Conservation (phyloP, 2,888 invertebrate genomes). For the Dendrolimus houi region DNA sequence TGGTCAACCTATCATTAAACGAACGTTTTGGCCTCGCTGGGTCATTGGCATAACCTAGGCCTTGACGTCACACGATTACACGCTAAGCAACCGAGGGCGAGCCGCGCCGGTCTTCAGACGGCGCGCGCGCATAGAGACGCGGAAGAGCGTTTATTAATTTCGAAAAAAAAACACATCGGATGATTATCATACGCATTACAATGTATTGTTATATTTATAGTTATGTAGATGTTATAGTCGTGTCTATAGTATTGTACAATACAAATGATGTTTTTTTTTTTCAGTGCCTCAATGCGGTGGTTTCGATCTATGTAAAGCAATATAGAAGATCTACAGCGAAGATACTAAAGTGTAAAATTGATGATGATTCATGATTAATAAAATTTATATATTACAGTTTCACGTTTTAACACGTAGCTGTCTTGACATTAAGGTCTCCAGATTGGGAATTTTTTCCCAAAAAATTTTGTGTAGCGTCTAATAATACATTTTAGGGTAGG, state of each 20-base stretch:
- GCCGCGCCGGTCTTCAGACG: constrained; percentile 3
- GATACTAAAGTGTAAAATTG: too few species aligned
- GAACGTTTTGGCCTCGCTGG: constrained; percentile 49
- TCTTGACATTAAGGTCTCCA: too few species aligned
- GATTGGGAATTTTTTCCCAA: too few species aligned
- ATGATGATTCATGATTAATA: too few species aligned
- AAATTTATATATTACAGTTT: too few species aligned
- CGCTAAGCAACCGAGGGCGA: constrained; percentile 25
- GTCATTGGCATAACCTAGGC: constrained; percentile 52
- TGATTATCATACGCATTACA: background rate
- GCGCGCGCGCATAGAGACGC: constrained; percentile 1
- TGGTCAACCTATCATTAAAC: constrained; percentile 18
- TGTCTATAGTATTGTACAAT: background rate
- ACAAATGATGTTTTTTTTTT: too few species aligned
- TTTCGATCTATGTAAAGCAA: too few species aligned
- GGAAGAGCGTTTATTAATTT: constrained; percentile 3
- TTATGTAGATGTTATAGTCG: background rate
- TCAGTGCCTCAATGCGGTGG: too few species aligned
- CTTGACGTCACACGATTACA: constrained; percentile 38
- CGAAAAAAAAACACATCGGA: background rate
- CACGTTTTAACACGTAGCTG: too few species aligned
- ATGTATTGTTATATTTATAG: background rate
- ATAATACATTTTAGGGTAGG: too few species aligned
- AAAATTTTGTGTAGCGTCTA: too few species aligned
- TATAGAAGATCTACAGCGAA: too few species aligned